Evolutionary conservation across 2,113 vertebrate genomes (phyloP).

Genomic region (Anarhynchus alexandrinus): DNA sequence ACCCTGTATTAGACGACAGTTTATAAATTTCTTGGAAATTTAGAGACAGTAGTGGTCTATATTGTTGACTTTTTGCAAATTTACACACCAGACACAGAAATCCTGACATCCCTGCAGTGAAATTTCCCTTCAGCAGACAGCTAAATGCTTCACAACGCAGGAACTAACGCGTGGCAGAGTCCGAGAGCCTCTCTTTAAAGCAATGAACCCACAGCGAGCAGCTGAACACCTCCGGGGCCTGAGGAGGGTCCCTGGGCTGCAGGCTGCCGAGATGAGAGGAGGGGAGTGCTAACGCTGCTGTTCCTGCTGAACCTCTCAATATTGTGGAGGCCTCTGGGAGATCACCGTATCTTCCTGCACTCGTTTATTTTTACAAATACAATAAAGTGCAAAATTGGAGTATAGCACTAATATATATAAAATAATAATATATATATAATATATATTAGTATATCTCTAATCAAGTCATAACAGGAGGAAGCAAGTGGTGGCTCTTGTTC

Average conservation of each 20-base stretch:
- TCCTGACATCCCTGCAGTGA: background rate
- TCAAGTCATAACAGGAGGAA: background rate
- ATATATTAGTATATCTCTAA: too few species aligned
- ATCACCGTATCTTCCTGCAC: background rate
- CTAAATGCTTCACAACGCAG: background rate
- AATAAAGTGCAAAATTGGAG: background rate
- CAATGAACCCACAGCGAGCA: background rate
- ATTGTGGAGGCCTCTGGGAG: background rate
- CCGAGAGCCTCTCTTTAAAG: background rate
- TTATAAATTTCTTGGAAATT: background rate
- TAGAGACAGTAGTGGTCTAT: background rate
- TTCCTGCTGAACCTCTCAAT: background rate
- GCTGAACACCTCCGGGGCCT: background rate
- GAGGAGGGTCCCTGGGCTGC: background rate
- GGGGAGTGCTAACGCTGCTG: background rate
- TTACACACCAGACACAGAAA: background rate
- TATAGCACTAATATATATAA: too few species aligned
- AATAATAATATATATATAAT: too few species aligned
- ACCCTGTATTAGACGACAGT: background rate
- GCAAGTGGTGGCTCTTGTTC: background rate
- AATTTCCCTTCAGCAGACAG: background rate
- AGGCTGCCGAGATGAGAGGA: background rate
- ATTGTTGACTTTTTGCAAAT: background rate
- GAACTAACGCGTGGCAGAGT: background rate
- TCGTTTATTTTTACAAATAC: background rate